A percentile compares a stretch with the other conserved stretches of the same genome.
phyloP scores from a whole-genome alignment of 2,888 invertebrate species.

The Abrostola tripartita region DNA sequence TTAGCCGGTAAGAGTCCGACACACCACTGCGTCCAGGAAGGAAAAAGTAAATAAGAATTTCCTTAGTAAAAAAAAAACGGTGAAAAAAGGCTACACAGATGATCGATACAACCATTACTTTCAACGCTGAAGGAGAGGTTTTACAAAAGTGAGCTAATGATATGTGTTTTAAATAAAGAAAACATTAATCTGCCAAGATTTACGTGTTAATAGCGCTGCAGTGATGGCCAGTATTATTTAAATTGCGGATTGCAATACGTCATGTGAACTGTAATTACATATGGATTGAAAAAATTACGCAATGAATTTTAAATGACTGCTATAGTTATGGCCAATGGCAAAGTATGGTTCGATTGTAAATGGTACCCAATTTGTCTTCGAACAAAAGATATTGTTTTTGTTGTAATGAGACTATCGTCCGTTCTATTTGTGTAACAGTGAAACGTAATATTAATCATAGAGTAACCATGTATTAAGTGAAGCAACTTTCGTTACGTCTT shows the following conservation, averaged over 20 bases:
- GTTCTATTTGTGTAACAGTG: conserved; percentile 28
- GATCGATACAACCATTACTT: no score
- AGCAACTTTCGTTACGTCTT: conserved; percentile 7
- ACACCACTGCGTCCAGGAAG: no score
- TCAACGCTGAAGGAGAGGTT: conserved; percentile 1
- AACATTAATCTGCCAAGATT: conserved; percentile 51
- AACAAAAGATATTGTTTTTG: conserved; percentile 45
- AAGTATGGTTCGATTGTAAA: conserved; percentile 22
- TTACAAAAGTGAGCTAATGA: conserved; percentile 41
- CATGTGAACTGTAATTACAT: conserved; percentile 38
- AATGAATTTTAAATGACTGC: conserved; percentile 27
- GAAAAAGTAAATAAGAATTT: no score
- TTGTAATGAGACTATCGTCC: conserved; percentile 19
- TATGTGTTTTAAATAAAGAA: conserved; percentile 38
- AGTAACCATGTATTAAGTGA: conserved; percentile 13
- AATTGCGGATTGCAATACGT: conserved; percentile 43
- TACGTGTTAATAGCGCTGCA: conserved; percentile 55
- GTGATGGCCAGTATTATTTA: conserved; percentile 49
- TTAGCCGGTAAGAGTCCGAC: no score
- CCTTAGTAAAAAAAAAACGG: no score
- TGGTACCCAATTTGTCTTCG: conserved; percentile 30
- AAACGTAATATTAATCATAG: conserved; percentile 1
- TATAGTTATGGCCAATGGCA: conserved; percentile 33
- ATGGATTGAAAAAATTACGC: conserved; percentile 45
- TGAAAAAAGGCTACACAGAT: no score